phyloP scores from a whole-genome alignment of 2,113 vertebrate species.

The Apodemus sylvaticus region DNA sequence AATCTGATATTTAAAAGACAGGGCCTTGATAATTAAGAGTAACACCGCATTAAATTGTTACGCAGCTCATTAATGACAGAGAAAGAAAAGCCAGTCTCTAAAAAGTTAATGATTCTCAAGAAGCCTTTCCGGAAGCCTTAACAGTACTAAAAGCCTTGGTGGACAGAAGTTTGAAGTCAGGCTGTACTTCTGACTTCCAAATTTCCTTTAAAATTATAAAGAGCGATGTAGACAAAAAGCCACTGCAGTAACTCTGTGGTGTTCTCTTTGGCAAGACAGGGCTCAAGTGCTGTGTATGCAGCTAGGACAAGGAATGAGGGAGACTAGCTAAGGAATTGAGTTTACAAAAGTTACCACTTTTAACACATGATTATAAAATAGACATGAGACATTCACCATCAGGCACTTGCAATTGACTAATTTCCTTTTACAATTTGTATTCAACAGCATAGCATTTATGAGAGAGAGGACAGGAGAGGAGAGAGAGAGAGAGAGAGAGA shows the following conservation, averaged over 20 bases:
- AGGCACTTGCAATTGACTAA: constrained; percentile 56
- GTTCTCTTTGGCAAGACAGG: no score
- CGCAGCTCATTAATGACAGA: constrained; percentile 91
- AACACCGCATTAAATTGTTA: constrained; percentile 91
- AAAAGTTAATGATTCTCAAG: constrained; percentile 91
- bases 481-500: neutral
- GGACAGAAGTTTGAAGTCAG: constrained; percentile 71
- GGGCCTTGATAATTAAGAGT: constrained; percentile 94
- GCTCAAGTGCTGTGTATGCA: fast-evolving
- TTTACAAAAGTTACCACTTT: constrained; percentile 69
- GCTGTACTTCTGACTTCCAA: constrained; percentile 76
- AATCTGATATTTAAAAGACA: constrained; percentile 97
- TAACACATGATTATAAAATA: neutral
- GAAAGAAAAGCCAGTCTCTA: constrained; percentile 84
- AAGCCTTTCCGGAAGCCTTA: constrained; percentile 84
- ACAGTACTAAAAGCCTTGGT: constrained; percentile 80
- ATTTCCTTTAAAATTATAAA: constrained; percentile 56
- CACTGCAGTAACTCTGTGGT: neutral
- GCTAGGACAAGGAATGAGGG: constrained; percentile 47
- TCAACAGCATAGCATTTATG: constrained; percentile 63
- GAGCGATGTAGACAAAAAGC: neutral
- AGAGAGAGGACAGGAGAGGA: neutral
- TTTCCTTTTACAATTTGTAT: constrained; percentile 77
- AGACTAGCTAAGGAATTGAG: constrained; percentile 48
- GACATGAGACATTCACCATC: constrained; percentile 46